Conservation (phyloP, 2,113 vertebrate genomes). For the Tachycineta bicolor region DNA sequence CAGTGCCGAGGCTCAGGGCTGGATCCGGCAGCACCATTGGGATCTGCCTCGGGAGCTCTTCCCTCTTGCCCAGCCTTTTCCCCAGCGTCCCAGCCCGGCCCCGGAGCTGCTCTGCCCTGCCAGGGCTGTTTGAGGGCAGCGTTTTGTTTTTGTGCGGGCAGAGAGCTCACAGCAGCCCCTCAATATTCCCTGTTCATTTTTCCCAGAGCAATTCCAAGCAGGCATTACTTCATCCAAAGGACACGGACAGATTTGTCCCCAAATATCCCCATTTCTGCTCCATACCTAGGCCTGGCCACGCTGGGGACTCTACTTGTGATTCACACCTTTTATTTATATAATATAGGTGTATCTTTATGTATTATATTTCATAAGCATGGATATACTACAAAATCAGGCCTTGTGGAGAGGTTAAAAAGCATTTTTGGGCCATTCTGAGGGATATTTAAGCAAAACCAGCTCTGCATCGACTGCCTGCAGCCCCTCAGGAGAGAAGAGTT, state of each 20-base stretch:
- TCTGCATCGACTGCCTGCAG: not conserved
- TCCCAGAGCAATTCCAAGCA: not conserved
- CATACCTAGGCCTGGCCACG: not conserved
- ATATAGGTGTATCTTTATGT: not conserved
- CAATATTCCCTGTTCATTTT: rapidly evolving
- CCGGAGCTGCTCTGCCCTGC: not conserved
- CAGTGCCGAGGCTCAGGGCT: not conserved
- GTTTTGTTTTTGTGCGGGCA: not conserved
- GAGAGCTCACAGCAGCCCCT: not conserved
- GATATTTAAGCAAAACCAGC: not conserved
- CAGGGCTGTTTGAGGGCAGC: rapidly evolving
- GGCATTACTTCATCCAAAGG: not conserved
- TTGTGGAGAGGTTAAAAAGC: not conserved
- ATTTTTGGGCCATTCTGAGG: not conserved
- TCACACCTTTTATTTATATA: rapidly evolving
- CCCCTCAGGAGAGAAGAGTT: not conserved
- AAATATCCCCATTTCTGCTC: not conserved
- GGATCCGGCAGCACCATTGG: not conserved
- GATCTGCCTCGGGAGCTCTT: not conserved
- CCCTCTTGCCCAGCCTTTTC: not conserved
- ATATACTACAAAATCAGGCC: not conserved
- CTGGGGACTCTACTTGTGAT: too few species aligned
- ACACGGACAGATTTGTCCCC: not conserved
- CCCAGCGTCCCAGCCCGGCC: not conserved
- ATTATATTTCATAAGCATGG: rapidly evolving